A percentile compares a stretch with the other conserved stretches of the same genome.
Evolutionary conservation across 2,797 vertebrate genomes (phyloP).

Genomic region (Pseudocheirus occidentalis): DNA sequence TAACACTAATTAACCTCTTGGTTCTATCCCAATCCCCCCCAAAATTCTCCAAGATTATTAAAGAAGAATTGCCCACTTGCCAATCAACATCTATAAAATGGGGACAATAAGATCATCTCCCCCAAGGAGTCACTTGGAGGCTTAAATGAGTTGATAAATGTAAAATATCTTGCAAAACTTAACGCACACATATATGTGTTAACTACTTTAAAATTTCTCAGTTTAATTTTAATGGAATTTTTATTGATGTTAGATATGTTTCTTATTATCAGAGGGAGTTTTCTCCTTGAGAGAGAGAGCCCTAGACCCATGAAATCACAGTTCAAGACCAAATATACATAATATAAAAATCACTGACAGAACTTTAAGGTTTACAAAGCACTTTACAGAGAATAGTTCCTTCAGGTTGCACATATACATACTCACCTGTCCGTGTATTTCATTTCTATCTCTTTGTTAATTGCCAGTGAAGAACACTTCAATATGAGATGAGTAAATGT

Average conservation of each 20-base stretch:
- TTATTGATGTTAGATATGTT: not conserved
- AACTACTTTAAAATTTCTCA: not conserved
- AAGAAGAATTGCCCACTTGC: not conserved
- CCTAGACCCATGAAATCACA: not conserved
- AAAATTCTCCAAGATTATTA: not conserved
- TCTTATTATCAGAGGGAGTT: not conserved
- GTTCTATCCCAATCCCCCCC: not conserved
- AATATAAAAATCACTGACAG: not conserved
- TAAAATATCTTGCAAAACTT: not conserved
- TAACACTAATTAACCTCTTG: not conserved
- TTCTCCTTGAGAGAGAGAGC: not conserved
- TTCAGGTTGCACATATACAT: not conserved
- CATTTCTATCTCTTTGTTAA: not conserved
- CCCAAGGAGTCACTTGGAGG: not conserved
- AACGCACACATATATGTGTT: not conserved
- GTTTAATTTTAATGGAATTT: not conserved
- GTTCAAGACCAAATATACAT: not conserved
- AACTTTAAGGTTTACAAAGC: not conserved
- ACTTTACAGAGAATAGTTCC: not conserved
- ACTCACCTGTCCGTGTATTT: not conserved
- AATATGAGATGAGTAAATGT: not conserved
- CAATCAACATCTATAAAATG: not conserved
- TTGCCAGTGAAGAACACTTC: not conserved
- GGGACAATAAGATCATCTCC: not conserved
- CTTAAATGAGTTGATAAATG: not conserved